Evolutionary conservation across 2,113 vertebrate species (phyloP), one percentile per base, ranked within the genome.

Genomic region (Perca fluviatilis): DNA sequence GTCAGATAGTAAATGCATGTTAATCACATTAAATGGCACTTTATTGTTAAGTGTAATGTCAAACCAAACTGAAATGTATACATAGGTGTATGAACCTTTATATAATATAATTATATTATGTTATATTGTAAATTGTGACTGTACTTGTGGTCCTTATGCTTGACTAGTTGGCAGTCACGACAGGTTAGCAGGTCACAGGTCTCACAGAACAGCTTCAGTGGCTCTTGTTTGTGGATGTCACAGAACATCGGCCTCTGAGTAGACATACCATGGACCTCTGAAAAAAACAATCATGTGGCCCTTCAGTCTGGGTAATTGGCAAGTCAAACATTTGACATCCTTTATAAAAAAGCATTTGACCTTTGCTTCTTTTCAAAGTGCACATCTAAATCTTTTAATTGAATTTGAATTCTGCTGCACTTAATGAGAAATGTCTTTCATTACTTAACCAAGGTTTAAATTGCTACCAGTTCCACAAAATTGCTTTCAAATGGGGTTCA

Each of bases 71-170:
- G 56, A 54, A 53, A 53, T 58, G 1, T 25, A 43, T 33, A 33
- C 13, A 40, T 10, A 30, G 18, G 23, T 10, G 4, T 21, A 43
- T 36, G 2, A 58, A 80, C 3, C 3, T 30, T 5, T 43, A 8
- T 30, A 7, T 53, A 25, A 16, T 2, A 27, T 8, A 25, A 47
- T 40, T 11, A 25, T 7, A 14, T 8, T 2, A 18, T 2, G 12
- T 68, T 21, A 19, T 19, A 63, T 10, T 33, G 8, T 19, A 66
- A 23, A 77, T 1, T 15, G 2, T 57, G 50, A 54, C 21, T 47
- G 49, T 97, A 99, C 98, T 97, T 99, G 90, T 99, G 98, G 68
- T 99, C 98, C 87, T 98, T 99, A 94, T 99, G 98, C 82, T 98
- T 97, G 13, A 97, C 91, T 1, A 99, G 91, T 84, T 99, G 98